Evolutionary conservation across 2,888 invertebrate genomes (phyloP), one percentile per base, ranked within the genome.

Genomic region (Ochropleura leucogaster): DNA sequence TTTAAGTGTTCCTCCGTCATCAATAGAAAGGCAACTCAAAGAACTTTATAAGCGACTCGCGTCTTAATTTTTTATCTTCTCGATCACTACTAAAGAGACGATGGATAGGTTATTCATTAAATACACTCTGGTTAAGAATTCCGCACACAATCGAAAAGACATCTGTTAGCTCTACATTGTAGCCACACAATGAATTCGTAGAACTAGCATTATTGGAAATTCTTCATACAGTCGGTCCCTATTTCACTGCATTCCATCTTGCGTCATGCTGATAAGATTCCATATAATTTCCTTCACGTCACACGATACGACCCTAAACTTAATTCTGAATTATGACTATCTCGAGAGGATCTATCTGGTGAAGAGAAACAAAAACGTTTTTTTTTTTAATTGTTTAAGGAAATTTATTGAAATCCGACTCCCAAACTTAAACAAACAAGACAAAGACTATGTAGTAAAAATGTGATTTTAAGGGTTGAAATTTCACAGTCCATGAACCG

Each of bases 211-310:
- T 51, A 47, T 62, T 65, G 46, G n/a, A 57, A 65, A 62, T 66
- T 72, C 46, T 57, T 53, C 30, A 64, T 40, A 60, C 46, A 67
- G 53, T 55, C 42, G 30, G 12, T 64, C 30, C 12, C 7, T 67
- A 59, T 66, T 67, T 51, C 40, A 42, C 30, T 57, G 60, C 57
- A 49, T 71, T 67, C 63, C 67, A 42, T 60, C 20, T 65, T 44
- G 20, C 42, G 42, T 68, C 51, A 59, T 72, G 40, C 47, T 62
- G 55, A 80, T 65, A 68, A 70, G n/a, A 62, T 76, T 65, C n/a
- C n/a, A 42, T 42, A 68, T 72, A 55, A 53, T 51, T 47, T 59
- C 16, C 55, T 49, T 68, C 14, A 42, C 10, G 42, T 59, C n/a
- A 44, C 62, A 30, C 30, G 30, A 30, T 30, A n/a, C 42, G 10